A percentile compares a stretch with the other conserved stretches of the same genome.
Evolutionary conservation across 1,140 invertebrate species (phyloP).

Genomic region (Leptoteleia sp.): DNA sequence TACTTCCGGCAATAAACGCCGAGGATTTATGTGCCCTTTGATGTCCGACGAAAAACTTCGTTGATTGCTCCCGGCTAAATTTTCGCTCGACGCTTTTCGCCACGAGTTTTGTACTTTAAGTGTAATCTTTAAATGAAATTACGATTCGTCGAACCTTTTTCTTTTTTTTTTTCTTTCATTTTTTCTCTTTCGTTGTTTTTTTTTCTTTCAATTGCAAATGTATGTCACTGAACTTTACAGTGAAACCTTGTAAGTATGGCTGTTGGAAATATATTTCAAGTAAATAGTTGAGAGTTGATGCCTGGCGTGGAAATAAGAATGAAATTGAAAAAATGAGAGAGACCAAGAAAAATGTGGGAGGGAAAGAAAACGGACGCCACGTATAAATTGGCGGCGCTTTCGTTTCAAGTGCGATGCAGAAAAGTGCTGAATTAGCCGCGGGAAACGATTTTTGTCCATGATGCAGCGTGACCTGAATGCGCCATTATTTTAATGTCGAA

Average conservation of each 20-base stretch:
- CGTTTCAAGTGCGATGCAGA: conserved; percentile 26
- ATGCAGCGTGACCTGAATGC: conserved; percentile 55
- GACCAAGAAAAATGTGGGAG: too few species aligned
- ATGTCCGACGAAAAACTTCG: too few species aligned
- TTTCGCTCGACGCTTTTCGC: too few species aligned
- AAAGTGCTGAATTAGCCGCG: conserved; percentile 18
- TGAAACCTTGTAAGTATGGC: conserved; percentile 31
- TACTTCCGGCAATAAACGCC: too few species aligned
- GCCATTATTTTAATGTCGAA: conserved; percentile 59
- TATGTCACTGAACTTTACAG: conserved; percentile 26
- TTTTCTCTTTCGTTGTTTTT: too few species aligned
- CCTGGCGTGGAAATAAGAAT: too few species aligned
- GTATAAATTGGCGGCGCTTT: conserved; percentile 34
- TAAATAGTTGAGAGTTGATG: neutral
- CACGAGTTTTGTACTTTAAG: too few species aligned
- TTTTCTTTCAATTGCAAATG: conserved; percentile 5
- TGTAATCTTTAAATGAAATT: conserved; percentile 32
- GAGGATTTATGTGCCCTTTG: too few species aligned
- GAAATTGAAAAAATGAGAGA: too few species aligned
- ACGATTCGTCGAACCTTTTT: conserved; percentile 12
- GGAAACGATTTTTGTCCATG: conserved; percentile 41
- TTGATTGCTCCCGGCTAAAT: too few species aligned
- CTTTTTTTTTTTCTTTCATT: conserved; percentile 5
- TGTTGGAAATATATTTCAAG: conserved; percentile 25
- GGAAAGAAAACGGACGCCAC: too few species aligned